Evolutionary conservation across 2,797 vertebrate species (phyloP), one percentile per base, ranked within the genome.

Genomic region (Sylvia borin): DNA sequence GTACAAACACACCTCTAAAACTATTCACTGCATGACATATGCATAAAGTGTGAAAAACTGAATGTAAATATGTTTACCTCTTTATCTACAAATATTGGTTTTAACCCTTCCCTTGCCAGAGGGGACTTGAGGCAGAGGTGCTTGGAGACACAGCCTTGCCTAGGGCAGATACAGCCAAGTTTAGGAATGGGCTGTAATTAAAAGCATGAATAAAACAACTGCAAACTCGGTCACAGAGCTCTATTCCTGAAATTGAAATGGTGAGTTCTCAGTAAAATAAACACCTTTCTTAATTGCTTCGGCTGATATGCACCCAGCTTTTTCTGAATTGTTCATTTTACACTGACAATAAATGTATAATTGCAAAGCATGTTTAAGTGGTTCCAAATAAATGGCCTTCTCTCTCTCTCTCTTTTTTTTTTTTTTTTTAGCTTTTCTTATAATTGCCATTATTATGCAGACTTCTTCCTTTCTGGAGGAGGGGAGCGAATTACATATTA

Each of bases 61-160:
- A 98, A 98, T 98, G 98, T 98, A 98, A 98, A 98, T 98, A 98
- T 98, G 98, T 98, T 98, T 98, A 98, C 98, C 98, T 98, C 97
- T 98, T 98, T 97, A 98, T 98, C 97, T 97, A 96, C 96, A 98
- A 98, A 98, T 97, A 97, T 97, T 98, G 95, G 96, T 96, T 98
- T 98, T 98, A 98, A 98, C 98, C 96, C 88, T 74, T 81, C 88
- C 80, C 45, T 76, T 84, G 48, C 96, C 87, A 74, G 85, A 81
- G 71, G 48, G 25, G 10, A 75, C 66, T 83, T 73, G 22, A 77
- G n/a, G 34, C 32, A 20, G 58, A 70, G 85, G 7, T 13, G 1
- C 42, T 38, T 58, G 21, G 19, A 85, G 90, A 95, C 27, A 38
- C 24, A 75, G 50, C 43, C 74, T 48, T 43, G 45, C 48, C 17